Evolutionary conservation across 2,113 vertebrate genomes (phyloP).

Genomic region (Scopus umbretta): DNA sequence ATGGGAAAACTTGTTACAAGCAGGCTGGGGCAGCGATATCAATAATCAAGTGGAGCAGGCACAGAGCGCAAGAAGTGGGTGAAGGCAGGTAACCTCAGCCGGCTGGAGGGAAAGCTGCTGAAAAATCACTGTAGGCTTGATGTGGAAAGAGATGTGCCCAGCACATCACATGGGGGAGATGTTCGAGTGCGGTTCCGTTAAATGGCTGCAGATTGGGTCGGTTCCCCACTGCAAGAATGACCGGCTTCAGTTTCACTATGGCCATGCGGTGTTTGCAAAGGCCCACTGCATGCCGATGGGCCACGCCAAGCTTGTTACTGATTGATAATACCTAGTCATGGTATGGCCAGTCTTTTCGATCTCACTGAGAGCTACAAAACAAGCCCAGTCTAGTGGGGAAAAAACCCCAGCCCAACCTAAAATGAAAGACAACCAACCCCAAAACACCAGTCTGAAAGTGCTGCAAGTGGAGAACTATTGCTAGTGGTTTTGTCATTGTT

Average conservation of each 20-base stretch:
- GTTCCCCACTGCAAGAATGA: neutral
- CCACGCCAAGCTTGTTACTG: neutral
- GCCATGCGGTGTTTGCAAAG: neutral
- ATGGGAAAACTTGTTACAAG: neutral
- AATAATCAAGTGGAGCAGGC: neutral
- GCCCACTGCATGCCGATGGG: neutral
- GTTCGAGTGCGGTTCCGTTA: neutral
- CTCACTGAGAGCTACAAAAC: neutral
- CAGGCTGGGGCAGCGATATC: neutral
- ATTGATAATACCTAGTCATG: neutral
- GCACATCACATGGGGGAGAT: neutral
- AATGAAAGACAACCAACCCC: neutral
- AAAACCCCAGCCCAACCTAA: neutral
- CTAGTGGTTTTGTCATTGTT: neutral
- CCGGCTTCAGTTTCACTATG: neutral
- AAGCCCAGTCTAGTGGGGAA: neutral
- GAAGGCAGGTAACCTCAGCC: neutral
- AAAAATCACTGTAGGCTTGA: neutral
- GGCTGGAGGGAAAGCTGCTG: neutral
- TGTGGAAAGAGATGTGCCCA: neutral
- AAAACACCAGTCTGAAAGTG: neutral
- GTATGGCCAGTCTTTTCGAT: neutral
- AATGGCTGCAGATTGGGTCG: neutral
- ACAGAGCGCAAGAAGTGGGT: neutral
- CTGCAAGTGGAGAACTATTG: neutral